A percentile compares a stretch with the other conserved stretches of the same genome.
Evolutionary conservation across 1,140 invertebrate genomes (phyloP).

Genomic region (Drosophila ironensis): DNA sequence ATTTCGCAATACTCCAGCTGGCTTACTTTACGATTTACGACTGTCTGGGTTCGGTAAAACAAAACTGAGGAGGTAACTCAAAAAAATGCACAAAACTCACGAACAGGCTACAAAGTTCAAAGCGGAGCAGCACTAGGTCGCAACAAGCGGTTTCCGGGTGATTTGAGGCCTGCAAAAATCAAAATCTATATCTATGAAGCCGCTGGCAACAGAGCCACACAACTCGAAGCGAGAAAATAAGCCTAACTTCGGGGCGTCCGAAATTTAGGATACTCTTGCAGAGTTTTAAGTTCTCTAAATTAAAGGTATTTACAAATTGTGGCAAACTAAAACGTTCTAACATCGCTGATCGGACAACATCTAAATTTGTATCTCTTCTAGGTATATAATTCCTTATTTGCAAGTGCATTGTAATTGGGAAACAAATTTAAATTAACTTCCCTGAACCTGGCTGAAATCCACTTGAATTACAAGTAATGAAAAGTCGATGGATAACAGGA

Average conservation of each 20-base stretch:
- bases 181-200: slow-evolving; percentile 25
- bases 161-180: slow-evolving; percentile 43
- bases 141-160: slow-evolving; percentile 24
- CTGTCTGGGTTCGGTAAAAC: slow-evolving; percentile 14
- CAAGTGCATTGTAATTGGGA: slow-evolving; percentile 31
- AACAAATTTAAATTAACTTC: slow-evolving; percentile 76
- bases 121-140: slow-evolving; percentile 22
- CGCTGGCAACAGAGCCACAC: slow-evolving; percentile 29
- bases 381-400: background rate
- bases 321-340: no score
- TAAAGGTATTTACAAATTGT: no score
- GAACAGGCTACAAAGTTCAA: slow-evolving; percentile 42
- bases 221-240: slow-evolving; percentile 16
- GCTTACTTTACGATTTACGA: slow-evolving; percentile 38
- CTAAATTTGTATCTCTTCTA: background rate
- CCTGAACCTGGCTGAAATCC: slow-evolving; percentile 70
- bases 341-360: no score
- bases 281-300: background rate
- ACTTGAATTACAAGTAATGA: slow-evolving; percentile 71
- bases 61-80: slow-evolving; percentile 8
- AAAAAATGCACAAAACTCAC: slow-evolving; percentile 43
- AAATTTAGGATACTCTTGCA: slow-evolving; percentile 18
- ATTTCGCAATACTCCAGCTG: slow-evolving; percentile 66
- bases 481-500: slow-evolving; percentile 38
- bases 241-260: slow-evolving; percentile 20